Base-by-base conservation (phyloP, 2,888 invertebrate genomes). In the Elgonia sp. region DNA sequence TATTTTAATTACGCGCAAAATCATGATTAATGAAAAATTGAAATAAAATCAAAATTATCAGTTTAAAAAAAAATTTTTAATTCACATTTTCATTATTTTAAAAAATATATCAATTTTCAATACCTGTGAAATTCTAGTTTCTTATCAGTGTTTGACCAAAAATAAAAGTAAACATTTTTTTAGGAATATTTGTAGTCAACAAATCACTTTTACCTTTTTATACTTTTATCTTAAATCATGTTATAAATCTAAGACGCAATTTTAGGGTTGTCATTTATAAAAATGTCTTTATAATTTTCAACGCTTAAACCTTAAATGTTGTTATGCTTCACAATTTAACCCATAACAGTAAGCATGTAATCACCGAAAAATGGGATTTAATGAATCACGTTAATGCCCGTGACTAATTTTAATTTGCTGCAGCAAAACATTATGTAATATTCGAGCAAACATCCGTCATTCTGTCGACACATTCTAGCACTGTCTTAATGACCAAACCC, bases 361-460 rank as follows among this genome's bases (percentile, higher is more conserved):
- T 81, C 14, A n/a, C 40, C 12, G 14, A 20, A 18, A 73, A 82
- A 57, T 60, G 39, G 20, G n/a, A 62, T 62, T 77, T 42, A 84
- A 85, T 73, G 42, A 85, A 80, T 62, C 42, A 67, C 20, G 6
- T 20, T 50, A 50, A 73, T 63, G 65, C 5, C 69, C 69, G 57
- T 81, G 70, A 81, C 86, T 62, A 86, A 86, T 86, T 86, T 55
- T 42, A 80, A 81, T 86, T 86, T 46, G 62, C 76, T 60, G 63
- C 80, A 75, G 20, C 70, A 40, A 76, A 76, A 81, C 70, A 85
- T 86, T 77, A 57, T 72, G 57, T 80, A 70, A 77, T 63, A 81
- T 77, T 70, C 6, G 4, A 16, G n/a, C 53, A 29, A 72, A 53
- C 77, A 87, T 87, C 40, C 62, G 79, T 87, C 87, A 84, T 87